Evolutionary conservation across 1,140 invertebrate genomes (phyloP), one percentile per base, ranked within the genome.

Genomic region (Medauroidea extradentata): DNA sequence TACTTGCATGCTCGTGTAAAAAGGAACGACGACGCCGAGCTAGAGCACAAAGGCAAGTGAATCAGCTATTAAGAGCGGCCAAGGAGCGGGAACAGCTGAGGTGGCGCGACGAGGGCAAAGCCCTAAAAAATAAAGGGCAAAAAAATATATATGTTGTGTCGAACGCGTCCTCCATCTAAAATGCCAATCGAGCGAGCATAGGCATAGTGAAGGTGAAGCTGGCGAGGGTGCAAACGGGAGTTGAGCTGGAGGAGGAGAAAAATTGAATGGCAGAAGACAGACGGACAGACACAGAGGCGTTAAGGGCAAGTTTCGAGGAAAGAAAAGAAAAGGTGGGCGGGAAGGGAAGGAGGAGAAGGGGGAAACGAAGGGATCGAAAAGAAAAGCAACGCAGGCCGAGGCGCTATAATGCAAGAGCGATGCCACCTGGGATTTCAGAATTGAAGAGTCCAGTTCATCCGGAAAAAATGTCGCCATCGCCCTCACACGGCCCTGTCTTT

Each of bases 371-470:
- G 44, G 44, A 7, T 21, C 18, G 24, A 46, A 25, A 46, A 53
- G 52, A 1, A 44, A 38, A 43, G 27, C 27, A 41, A 41, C n/a
- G 53, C 38, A 42, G 11, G 53, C 53, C 51, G 14, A 42, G 1
- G 19, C 29, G 44, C 18, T 46, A 42, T 43, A 54, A 43, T 54
- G 53, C 34, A 54, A 44, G 38, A 54, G 23, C 24, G 34, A 43
- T 54, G 19, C 53, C 53, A 54, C 53, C 53, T 54, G 53, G 53
- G 53, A 54, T 34, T 54, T 24, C 16, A 34, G 53, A 42, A 54
- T 54, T 54, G 53, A 44, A 54, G 53, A 42, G 53, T 54, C 53
- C 53, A 43, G 53, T 42, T 54, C 53, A 54, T 54, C 53, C 53
- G 53, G 53, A 54, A 54, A 18, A 52, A 54, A 42, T 34, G 38